Base-by-base conservation (phyloP, 2,113 vertebrate genomes). In the Meles meles region DNA sequence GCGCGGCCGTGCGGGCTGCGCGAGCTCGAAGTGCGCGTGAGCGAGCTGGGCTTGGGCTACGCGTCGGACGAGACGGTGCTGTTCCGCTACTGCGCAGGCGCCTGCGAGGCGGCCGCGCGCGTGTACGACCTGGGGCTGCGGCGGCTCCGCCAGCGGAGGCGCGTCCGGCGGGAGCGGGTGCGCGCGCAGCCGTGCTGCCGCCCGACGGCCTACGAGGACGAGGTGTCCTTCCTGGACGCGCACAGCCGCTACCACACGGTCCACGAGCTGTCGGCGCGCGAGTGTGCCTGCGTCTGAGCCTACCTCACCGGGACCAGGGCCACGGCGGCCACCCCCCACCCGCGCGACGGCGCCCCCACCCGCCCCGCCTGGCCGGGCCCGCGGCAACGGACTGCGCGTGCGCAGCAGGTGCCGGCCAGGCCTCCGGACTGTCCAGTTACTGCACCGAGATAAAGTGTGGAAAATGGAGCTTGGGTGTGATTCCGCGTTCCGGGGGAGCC, bases 21-120 rank as follows among this genome's bases (percentile, higher is more conserved):
- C 61, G 98, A 99, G 98, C 98, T 99, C 44, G 98, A 99, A 96
- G 99, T 99, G 96, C 99, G 99, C 6, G 99, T 99, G 96, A 99
- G 99, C 37, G 99, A 99, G 94, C 99, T 99, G 96, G 99, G 99
- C 63, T 98, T 99, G 63, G 99, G 99, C 94, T 99, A 99, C 34
- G 93, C 99, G 27, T 99, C 99, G 0, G 99, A 99, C 5, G 99
- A 99, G 99, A 99, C 99, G 0, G 98, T 99, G 65, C 95, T 99
- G 59, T 99, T 99, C 98, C 99, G 99, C 87, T 99, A 99, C 99
- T 99, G 99, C 99, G 99, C 99, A 31, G 99, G 99, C 55, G 99
- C 99, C 1, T 99, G 99, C 94, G 98, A 98, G 15, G 97, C 98
- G 0, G 98, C 99, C 5, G 97, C 99, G 80, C 98, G 99, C 67